phyloP scores from a whole-genome alignment of 2,797 vertebrate genomes.

The Gallinago stenura region DNA sequence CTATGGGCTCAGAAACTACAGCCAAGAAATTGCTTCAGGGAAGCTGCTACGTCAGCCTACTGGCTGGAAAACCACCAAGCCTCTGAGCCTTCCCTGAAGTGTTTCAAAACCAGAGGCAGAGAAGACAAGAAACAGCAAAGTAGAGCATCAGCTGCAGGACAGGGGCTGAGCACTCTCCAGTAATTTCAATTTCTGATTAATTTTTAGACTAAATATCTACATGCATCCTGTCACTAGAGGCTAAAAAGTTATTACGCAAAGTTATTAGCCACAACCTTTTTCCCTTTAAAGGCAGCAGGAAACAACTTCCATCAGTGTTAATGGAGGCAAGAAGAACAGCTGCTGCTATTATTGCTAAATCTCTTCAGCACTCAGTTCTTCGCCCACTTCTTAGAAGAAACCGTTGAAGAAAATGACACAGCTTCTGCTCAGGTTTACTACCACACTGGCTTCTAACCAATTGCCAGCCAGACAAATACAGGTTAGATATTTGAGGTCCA shows the following conservation, averaged over 20 bases:
- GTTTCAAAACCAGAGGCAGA: neutral
- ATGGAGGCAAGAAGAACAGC: neutral
- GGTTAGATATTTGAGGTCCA: neutral
- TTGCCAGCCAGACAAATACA: neutral
- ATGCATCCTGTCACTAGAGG: neutral
- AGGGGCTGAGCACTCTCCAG: neutral
- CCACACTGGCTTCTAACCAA: neutral
- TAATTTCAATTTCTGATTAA: neutral
- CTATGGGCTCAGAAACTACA: neutral
- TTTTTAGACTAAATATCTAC: neutral
- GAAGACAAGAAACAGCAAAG: neutral
- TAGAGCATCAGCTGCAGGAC: neutral
- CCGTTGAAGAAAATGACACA: neutral
- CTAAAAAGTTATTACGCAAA: neutral
- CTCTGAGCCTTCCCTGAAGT: neutral
- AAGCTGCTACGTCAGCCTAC: neutral
- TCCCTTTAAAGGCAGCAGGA: neutral
- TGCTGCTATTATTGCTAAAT: neutral
- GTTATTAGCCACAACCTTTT: neutral
- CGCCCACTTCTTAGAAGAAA: neutral
- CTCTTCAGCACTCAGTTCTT: neutral
- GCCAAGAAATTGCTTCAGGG: neutral
- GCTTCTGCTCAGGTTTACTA: neutral
- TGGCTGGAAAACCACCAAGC: neutral
- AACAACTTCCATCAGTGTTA: neutral